Percentiles rank a stretch among this genome's conserved stretches.
Evolutionary conservation across 2,797 vertebrate species (phyloP).

Genomic region (Hapalemur alaotrensis): DNA sequence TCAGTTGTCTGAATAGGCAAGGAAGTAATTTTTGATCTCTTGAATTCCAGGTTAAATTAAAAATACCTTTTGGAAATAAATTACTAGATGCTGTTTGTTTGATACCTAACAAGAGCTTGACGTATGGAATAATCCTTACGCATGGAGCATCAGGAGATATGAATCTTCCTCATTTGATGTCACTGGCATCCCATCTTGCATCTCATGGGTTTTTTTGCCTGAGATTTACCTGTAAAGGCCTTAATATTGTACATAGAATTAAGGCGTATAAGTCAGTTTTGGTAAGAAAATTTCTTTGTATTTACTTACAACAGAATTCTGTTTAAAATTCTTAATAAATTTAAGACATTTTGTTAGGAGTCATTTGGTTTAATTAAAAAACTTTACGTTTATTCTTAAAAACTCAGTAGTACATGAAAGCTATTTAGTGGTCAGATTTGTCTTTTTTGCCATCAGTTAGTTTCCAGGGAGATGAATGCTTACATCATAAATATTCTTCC

Average conservation of each 20-base stretch:
- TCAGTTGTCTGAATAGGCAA: constrained; percentile 47
- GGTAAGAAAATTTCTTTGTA: constrained; percentile 84
- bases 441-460: neutral
- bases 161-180: constrained; percentile 91
- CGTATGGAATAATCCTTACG: constrained; percentile 90
- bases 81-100: constrained; percentile 88
- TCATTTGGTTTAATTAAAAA: constrained; percentile 41
- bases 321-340: constrained; percentile 45
- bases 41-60: constrained; percentile 88
- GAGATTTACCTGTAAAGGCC: constrained; percentile 94
- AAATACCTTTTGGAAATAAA: constrained; percentile 91
- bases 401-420: neutral
- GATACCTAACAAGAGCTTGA: constrained; percentile 81
- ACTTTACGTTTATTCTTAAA: constrained; percentile 29
- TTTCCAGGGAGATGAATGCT: constrained; percentile 45
- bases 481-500: constrained; percentile 4
- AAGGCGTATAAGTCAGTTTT: constrained; percentile 91
- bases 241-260: constrained; percentile 90
- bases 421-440: neutral
- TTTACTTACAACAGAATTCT: constrained; percentile 44
- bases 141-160: constrained; percentile 96
- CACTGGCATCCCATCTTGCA: constrained; percentile 86
- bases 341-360: constrained; percentile 47
- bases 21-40: constrained; percentile 52
- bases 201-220: constrained; percentile 88